Base-by-base conservation (phyloP, 2,113 vertebrate species). In the Bothrops jararaca region DNA sequence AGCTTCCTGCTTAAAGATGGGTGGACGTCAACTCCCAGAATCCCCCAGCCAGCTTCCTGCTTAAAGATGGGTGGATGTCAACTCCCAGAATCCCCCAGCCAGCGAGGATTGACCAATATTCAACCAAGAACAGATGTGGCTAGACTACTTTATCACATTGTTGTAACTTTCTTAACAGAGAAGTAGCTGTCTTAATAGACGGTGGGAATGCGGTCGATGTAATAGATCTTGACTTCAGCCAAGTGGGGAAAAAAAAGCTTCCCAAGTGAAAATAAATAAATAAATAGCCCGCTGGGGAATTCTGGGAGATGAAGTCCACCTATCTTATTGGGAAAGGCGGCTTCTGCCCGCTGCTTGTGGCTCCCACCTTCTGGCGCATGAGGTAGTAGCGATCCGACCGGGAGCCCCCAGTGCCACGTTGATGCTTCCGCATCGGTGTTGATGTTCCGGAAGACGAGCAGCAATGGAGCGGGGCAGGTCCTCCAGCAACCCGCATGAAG, bases 391-490 rank as follows among this genome's bases (percentile, higher is more conserved):
- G 98, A 95, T 99, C 98, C 0, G 98, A n/a, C n/a, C 98, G 0
- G 98, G 98, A 0, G 97, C 96, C 0, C 98, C 98, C 12, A 99
- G 96, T 0, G 94, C n/a, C 50, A 97, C 95, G 94, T 98, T 98
- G 96, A 99, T 98, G 94, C 98, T n/a, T 97, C 0, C 98, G 98
- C 50, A 99, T n/a, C 98, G 0, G 98, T 99, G 97, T 99, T 99
- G 96, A 99, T 97, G 97, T 99, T 99, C 1, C 99, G 96, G 94
- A 99, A 98, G 64, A 99, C 98, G 0, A 99, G 98, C 95, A 99
- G 97, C 98, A 99, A n/a, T 98, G 96, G 98, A 96, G 29, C 98
- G 97, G 0, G 99, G 99, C 96, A 99, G 97, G 0, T 97, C 95
- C 95, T 98, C 98, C 54, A 99, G 97, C 92, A 99, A 98, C n/a